Conservation (phyloP, 2,797 vertebrate species). For the Craterocephalus amniculus region DNA sequence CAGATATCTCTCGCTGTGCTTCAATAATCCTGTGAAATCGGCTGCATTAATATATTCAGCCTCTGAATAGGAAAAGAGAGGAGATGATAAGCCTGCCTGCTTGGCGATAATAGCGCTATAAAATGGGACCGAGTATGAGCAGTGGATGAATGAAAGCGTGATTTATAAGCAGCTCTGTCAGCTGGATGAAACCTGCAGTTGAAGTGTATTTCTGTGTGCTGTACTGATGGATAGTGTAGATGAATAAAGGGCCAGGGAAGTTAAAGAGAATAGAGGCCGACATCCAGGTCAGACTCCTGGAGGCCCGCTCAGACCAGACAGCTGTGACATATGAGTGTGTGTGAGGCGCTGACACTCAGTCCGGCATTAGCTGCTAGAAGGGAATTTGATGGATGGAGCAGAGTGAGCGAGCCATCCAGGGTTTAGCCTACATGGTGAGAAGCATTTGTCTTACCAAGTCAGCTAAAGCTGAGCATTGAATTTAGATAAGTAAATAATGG, state of each 20-base stretch:
- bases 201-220: conserved; percentile 17
- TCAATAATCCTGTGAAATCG: conserved; percentile 71
- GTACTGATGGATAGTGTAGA: conserved; percentile 48
- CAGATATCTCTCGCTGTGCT: conserved; percentile 69
- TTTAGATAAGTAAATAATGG: conserved; percentile 14
- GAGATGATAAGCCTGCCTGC: conserved; percentile 52
- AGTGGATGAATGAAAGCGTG: conserved; percentile 23
- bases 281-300: conserved; percentile 56
- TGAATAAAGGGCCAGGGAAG: conserved; percentile 46
- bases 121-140: conserved; percentile 46
- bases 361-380: conserved; percentile 37
- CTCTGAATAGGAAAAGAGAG: conserved; percentile 49
- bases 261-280: conserved; percentile 56
- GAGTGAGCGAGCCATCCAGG: conserved; percentile 10
- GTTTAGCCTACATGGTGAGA: conserved; percentile 27
- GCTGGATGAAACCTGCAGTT: conserved; percentile 26
- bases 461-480: conserved; percentile 11
- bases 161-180: conserved; percentile 34
- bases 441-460: conserved; percentile 21
- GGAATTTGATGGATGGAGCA: conserved; percentile 59
- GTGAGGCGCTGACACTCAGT: conserved; percentile 52
- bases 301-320: conserved; percentile 62
- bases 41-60: conserved; percentile 66
- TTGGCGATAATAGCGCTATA: conserved; percentile 48
- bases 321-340: conserved; percentile 67